Conservation (phyloP, 64 coral and sea anemone species). For the Stylophora pistillata region DNA sequence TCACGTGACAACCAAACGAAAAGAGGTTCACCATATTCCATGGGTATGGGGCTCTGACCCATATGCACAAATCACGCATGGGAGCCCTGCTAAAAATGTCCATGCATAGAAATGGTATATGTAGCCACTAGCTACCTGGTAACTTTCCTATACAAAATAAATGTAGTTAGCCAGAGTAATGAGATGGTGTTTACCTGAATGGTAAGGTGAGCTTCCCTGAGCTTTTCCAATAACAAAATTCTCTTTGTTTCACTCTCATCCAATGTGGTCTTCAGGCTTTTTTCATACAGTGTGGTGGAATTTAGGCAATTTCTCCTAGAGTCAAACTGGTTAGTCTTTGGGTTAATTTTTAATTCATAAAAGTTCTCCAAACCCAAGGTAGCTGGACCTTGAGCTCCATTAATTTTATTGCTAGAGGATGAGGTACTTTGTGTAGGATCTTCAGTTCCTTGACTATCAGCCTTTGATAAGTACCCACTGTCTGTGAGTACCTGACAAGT, state of each 20-base stretch:
- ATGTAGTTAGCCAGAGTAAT: background rate
- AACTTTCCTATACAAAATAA: no score
- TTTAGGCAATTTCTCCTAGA: background rate
- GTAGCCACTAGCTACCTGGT: no score
- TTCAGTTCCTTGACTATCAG: background rate
- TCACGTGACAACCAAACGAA: no score
- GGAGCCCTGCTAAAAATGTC: no score
- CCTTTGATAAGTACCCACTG: conserved; percentile 39
- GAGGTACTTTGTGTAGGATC: background rate
- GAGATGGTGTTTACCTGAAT: conserved; percentile 14
- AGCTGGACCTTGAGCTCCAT: background rate
- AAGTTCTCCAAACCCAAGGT: background rate
- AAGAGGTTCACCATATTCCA: no score
- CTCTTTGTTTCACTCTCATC: conserved; percentile 40
- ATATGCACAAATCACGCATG: no score
- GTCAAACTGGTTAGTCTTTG: background rate
- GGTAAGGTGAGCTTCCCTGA: conserved; percentile 45
- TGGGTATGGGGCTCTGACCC: no score
- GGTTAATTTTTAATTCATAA: background rate
- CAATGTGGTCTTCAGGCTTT: conserved; percentile 13
- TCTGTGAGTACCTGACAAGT: background rate
- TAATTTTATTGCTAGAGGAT: background rate
- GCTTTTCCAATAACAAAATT: conserved; percentile 28
- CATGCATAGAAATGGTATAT: no score
- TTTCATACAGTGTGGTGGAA: conserved; percentile 1